phyloP scores from a whole-genome alignment of 1,140 invertebrate species.

The Carposina sasakii region DNA sequence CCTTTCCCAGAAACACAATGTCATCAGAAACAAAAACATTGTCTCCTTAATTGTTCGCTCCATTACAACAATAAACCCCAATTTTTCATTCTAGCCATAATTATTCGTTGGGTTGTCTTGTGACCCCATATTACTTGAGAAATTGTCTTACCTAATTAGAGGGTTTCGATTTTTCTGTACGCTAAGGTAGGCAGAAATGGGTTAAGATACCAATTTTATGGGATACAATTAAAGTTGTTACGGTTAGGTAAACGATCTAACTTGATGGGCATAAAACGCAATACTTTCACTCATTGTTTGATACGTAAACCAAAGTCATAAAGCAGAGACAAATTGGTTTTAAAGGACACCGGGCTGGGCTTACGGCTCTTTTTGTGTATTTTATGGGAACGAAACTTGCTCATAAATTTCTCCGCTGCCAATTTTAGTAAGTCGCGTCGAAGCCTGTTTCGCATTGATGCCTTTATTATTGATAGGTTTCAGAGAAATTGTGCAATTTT shows the following conservation, averaged over 20 bases:
- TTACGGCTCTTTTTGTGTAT: slow-evolving; percentile 32
- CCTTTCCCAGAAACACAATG: slow-evolving; percentile 44
- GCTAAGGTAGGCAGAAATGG: slow-evolving; percentile 2
- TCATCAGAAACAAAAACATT: slow-evolving; percentile 40
- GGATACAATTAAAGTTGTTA: slow-evolving; percentile 41
- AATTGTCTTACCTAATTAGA: slow-evolving; percentile 11
- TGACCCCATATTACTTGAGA: slow-evolving; percentile 16
- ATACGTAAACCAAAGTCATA: slow-evolving; percentile 41
- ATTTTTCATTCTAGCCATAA: slow-evolving; percentile 16
- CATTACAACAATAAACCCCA: slow-evolving; percentile 16
- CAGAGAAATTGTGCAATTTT: slow-evolving; percentile 14
- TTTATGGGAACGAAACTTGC: slow-evolving; percentile 29
- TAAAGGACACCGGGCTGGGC: slow-evolving; percentile 32
- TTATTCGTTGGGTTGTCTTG: slow-evolving; percentile 8
- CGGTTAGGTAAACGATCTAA: slow-evolving; percentile 47
- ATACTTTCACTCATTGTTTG: slow-evolving; percentile 50
- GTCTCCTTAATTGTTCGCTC: slow-evolving; percentile 32
- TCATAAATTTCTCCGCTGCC: slow-evolving; percentile 18
- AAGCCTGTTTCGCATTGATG: slow-evolving; percentile 19
- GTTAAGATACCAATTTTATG: slow-evolving; percentile 31
- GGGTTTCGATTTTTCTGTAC: slow-evolving; percentile 19
- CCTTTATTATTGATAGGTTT: slow-evolving; percentile 13
- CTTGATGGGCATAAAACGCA: slow-evolving; percentile 44
- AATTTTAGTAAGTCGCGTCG: slow-evolving; percentile 11
- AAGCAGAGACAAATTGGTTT: slow-evolving; percentile 54